These are phyloP conservation scores for Carcinoscorpius rotundicauda DNA, from an alignment of 1,140 invertebrate genomes.

Conservation along the genomic window DNA sequence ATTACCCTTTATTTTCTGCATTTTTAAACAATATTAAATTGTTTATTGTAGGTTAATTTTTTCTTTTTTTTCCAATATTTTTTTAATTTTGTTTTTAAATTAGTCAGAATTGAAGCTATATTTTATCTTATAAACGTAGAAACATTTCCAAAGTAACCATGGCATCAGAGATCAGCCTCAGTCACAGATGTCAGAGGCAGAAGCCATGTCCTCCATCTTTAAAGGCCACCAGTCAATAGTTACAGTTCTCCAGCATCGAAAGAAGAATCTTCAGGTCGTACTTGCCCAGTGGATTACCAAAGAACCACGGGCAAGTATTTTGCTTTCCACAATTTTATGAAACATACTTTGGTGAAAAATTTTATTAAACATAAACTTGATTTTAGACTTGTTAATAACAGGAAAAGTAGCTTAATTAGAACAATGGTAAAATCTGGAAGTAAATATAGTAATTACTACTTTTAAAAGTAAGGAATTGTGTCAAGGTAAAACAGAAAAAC, in stretches of 20 bases:
- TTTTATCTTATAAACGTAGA: constrained; percentile 15
- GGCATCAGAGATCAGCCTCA: constrained; percentile 22
- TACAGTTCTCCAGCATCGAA: constrained; percentile 55
- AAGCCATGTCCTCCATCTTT: constrained; percentile 60
- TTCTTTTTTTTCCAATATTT: neutral
- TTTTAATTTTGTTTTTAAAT: constrained; percentile 2
- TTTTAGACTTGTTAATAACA: constrained; percentile 35
- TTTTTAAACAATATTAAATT: too few relatives aligned
- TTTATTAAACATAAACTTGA: too few relatives aligned
- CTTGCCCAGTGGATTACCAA: constrained; percentile 55
- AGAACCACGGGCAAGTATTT: constrained; percentile 35
- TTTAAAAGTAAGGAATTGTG: neutral
- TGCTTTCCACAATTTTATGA: too few relatives aligned
- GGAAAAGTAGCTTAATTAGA: constrained; percentile 29
- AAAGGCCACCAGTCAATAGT: constrained; percentile 69
- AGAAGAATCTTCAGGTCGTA: constrained; percentile 61
- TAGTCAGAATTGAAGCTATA: neutral
- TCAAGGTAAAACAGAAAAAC: too few relatives aligned
- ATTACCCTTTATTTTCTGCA: too few relatives aligned
- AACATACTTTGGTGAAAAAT: too few relatives aligned
- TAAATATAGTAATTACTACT: constrained; percentile 2
- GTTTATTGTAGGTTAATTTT: too few relatives aligned
- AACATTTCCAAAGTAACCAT: constrained; percentile 23
- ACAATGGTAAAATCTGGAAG: neutral
- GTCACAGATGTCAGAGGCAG: constrained; percentile 50